Evolutionary conservation across 2,888 invertebrate species (phyloP), one percentile per base, ranked within the genome.

Genomic region (Chymomyza procnemis): DNA sequence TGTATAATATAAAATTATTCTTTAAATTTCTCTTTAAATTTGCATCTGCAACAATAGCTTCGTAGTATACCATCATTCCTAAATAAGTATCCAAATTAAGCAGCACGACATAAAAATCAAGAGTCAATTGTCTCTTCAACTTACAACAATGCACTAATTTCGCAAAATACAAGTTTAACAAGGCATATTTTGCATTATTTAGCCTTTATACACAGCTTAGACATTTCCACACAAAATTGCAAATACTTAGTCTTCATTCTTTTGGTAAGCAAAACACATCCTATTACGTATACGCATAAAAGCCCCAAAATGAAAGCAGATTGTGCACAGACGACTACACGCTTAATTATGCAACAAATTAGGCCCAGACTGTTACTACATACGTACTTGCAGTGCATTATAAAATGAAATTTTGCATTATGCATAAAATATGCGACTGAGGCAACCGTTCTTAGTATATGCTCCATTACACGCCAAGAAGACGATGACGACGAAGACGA

Each of bases 271-370:
- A 41, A 5, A 41, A 41, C 34, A 41, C 34, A 41, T 9, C 12
- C 1, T 5, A 41, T 41, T 41, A 41, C 34, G 34, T 41, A 41
- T 41, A 41, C 34, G 34, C 34, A 41, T 12, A 41, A 12, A 41
- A 41, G 34, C 34, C 34, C 34, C 9, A 41, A 58, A 58, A 34
- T 58, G 19, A 19, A 48, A 64, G 61, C 8, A 16, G 22, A 66
- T 76, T 50, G 57, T 46, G 61, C 72, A 73, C 74, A 78, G 79
- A 75, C 80, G 78, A 73, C 74, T 82, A 78, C 80, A 75, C 67
- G 75, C 83, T 81, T 81, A 86, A 84, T 84, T 84, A 84, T 85
- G 83, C 85, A 86, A 79, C 85, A 86, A 86, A 84, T 84, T 84
- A 86, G 87, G 85, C 85, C 72, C 74, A 9, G 34, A 41, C 34